Evolutionary conservation across 2,888 invertebrate genomes (phyloP).

Genomic region (Drosophila dives): DNA sequence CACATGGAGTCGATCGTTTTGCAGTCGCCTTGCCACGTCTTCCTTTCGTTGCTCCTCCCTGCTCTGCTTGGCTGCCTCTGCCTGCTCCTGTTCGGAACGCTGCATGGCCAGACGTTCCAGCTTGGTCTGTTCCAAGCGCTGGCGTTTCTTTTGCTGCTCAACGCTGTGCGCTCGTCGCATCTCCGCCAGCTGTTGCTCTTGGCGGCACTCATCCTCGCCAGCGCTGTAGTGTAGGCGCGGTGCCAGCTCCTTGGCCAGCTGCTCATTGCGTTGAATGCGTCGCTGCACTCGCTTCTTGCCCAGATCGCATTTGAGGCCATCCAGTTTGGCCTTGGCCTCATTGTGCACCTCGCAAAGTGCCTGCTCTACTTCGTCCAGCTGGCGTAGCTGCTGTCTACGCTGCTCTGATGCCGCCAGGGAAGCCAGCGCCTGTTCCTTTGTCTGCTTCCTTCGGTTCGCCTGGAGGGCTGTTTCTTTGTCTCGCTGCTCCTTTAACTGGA

Average conservation of each 20-base stretch:
- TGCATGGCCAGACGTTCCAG: conserved; percentile 78
- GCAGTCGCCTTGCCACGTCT: conserved; percentile 75
- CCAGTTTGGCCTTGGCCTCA: conserved; percentile 85
- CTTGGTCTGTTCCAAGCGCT: conserved; percentile 73
- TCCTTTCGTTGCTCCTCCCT: conserved; percentile 63
- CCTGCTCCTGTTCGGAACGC: conserved; percentile 70
- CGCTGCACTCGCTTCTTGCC: conserved; percentile 84
- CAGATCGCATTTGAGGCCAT: conserved; percentile 81
- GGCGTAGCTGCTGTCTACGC: conserved; percentile 59
- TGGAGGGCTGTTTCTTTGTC: conserved; percentile 81
- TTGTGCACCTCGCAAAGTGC: conserved; percentile 85
- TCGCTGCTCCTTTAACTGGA: conserved; percentile 80
- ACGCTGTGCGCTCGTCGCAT: conserved; percentile 83
- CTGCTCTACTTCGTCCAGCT: conserved; percentile 84
- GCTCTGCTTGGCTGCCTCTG: conserved; percentile 56
- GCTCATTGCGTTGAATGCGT: conserved; percentile 84
- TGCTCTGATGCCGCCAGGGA: conserved; percentile 66
- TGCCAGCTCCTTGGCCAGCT: conserved; percentile 85
- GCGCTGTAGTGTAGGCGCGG: conserved; percentile 85
- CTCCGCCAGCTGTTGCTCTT: conserved; percentile 86
- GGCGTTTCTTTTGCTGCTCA: conserved; percentile 78
- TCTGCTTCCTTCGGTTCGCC: conserved; percentile 74
- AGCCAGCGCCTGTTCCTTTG: conserved; percentile 66
- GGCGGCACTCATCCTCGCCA: conserved; percentile 85
- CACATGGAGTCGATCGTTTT: conserved; percentile 64